These are phyloP conservation scores for Sebastes nivosus DNA, from an alignment of 2,797 vertebrate genomes.

Conservation along the genomic window DNA sequence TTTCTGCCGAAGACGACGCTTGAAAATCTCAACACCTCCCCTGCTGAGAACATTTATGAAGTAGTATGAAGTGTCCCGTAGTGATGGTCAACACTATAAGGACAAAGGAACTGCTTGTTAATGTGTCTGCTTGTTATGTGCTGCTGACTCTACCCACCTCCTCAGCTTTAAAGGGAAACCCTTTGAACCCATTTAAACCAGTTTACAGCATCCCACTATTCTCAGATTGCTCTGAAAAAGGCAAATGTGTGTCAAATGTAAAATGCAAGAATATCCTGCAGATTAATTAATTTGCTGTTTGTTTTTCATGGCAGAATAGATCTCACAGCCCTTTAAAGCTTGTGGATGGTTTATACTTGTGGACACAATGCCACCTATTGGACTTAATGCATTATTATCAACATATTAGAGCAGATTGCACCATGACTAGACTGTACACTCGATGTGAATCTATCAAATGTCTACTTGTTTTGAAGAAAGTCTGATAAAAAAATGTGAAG, in stretches of 20 bases:
- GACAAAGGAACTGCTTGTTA: neutral
- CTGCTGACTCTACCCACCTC: neutral
- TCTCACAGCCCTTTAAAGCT: neutral
- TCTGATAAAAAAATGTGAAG: neutral
- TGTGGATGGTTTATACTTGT: neutral
- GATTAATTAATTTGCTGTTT: neutral
- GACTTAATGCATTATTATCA: neutral
- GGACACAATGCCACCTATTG: constrained; percentile 64
- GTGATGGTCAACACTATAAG: neutral
- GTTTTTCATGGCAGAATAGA: neutral
- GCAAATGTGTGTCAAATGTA: neutral
- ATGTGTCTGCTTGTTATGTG: neutral
- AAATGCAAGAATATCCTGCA: constrained; percentile 2
- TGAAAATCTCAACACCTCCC: neutral
- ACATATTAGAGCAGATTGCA: neutral
- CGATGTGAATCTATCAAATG: neutral
- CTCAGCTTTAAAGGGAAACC: neutral
- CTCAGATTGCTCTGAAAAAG: neutral
- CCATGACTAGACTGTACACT: too few species aligned
- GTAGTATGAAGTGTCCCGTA: neutral
- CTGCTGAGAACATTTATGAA: constrained; percentile 61
- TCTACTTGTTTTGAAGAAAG: neutral
- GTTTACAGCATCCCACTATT: neutral
- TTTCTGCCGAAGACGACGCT: neutral
- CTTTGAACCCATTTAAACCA: constrained; percentile 8